These are phyloP conservation scores for Bombus confusus DNA, from an alignment of 1,140 invertebrate species.

Conservation along the genomic window DNA sequence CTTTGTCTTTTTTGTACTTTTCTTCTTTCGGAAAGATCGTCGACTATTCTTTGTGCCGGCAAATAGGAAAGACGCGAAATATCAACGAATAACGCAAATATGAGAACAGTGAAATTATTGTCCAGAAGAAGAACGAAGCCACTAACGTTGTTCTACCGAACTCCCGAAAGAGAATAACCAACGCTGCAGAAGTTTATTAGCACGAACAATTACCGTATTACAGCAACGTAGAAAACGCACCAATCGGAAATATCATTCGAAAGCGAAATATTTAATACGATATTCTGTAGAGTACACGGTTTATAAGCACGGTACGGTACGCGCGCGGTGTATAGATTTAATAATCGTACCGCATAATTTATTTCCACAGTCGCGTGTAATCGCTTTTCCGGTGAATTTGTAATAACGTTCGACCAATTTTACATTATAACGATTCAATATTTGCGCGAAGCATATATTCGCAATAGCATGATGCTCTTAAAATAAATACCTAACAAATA, in stretches of 20 bases:
- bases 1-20: no score
- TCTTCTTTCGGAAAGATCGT: no score
- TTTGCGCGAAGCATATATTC: background rate
- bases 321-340: slow-evolving; percentile 38
- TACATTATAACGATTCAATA: slow-evolving; percentile 46
- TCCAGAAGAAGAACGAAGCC: background rate
- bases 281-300: slow-evolving; percentile 19
- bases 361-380: slow-evolving; percentile 42
- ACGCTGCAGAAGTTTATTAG: slow-evolving; percentile 39
- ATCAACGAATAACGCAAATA: no score
- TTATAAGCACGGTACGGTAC: slow-evolving; percentile 12
- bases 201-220: slow-evolving; percentile 29
- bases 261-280: slow-evolving; percentile 39
- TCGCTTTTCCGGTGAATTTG: slow-evolving; percentile 48
- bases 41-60: no score
- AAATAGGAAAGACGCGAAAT: no score
- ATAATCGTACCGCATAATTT: slow-evolving; percentile 50
- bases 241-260: slow-evolving; percentile 14
- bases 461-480: slow-evolving; percentile 1
- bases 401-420: slow-evolving; percentile 50
- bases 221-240: slow-evolving; percentile 35
- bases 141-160: background rate
- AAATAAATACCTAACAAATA: slow-evolving; percentile 38
- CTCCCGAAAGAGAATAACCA: slow-evolving; percentile 38
- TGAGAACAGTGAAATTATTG: background rate